phyloP scores from a whole-genome alignment of 2,113 vertebrate species.

The Carassius auratus region DNA sequence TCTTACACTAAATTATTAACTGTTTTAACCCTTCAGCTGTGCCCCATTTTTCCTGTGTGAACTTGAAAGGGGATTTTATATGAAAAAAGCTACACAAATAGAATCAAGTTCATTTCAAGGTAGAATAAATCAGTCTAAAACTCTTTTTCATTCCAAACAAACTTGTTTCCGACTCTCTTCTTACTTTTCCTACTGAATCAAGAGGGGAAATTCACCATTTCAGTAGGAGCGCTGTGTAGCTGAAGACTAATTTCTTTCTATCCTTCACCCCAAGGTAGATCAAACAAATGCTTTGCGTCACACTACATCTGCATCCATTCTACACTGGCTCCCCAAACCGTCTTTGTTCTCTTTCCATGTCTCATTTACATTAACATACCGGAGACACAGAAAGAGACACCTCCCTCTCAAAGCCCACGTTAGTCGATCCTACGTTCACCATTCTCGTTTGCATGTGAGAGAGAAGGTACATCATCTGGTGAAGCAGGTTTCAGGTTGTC shows the following conservation, averaged over 20 bases:
- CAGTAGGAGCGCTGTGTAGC: background rate
- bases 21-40: constrained; percentile 19
- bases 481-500: constrained; percentile 40
- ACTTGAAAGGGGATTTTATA: background rate
- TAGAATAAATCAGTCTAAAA: background rate
- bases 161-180: background rate
- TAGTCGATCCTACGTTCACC: background rate
- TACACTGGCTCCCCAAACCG: background rate
- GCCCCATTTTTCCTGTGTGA: background rate
- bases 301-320: constrained; percentile 23
- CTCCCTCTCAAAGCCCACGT: constrained; percentile 1
- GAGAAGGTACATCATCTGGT: background rate
- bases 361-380: constrained; percentile 13
- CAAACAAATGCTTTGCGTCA: constrained; percentile 25
- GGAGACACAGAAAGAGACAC: background rate
- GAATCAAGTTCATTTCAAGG: too few species aligned
- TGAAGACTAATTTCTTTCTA: constrained; percentile 6
- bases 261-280: constrained; percentile 11
- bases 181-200: constrained; percentile 7
- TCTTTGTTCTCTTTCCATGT: constrained; percentile 29
- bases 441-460: constrained; percentile 18
- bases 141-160: background rate
- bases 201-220: constrained; percentile 33
- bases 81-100: background rate
- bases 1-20: constrained; percentile 54